phyloP scores from a whole-genome alignment of 2,797 vertebrate species.

The Enteromius mattozi region DNA sequence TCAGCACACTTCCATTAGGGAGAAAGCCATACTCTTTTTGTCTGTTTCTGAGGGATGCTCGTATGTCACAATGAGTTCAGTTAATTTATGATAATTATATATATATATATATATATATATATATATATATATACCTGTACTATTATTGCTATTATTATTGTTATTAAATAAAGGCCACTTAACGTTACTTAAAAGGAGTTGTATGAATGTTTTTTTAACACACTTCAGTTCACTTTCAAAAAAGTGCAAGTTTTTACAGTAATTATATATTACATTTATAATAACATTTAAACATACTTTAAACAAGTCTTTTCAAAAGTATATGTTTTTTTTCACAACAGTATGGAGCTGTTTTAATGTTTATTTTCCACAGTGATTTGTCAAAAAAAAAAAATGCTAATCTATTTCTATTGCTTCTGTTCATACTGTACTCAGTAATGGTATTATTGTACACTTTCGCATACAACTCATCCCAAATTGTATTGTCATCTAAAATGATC shows the following conservation, averaged over 20 bases:
- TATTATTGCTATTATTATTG: not conserved
- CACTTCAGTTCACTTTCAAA: not conserved
- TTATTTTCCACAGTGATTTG: not conserved
- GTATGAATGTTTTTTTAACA: not conserved
- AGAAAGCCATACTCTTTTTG: constrained; percentile 41
- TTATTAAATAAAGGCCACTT: not conserved
- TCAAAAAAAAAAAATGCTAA: not conserved
- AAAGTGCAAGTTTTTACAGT: not conserved
- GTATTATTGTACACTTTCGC: not conserved
- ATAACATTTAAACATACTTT: not conserved
- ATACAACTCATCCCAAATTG: not conserved
- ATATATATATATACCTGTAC: not conserved
- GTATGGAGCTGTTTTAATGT: not conserved
- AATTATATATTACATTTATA: not conserved
- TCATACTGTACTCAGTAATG: not conserved
- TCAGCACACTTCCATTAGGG: constrained; percentile 36
- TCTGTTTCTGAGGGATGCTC: constrained; percentile 36
- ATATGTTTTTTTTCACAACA: not conserved
- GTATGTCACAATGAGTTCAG: constrained; percentile 43
- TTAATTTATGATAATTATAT: constrained; percentile 42
- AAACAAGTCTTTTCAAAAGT: not conserved
- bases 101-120: too few relatives aligned
- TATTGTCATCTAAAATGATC: not conserved
- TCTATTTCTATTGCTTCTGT: not conserved
- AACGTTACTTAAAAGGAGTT: not conserved